These are phyloP conservation scores for Poecile atricapillus DNA, from an alignment of 2,113 vertebrate species.

Conservation along the genomic window DNA sequence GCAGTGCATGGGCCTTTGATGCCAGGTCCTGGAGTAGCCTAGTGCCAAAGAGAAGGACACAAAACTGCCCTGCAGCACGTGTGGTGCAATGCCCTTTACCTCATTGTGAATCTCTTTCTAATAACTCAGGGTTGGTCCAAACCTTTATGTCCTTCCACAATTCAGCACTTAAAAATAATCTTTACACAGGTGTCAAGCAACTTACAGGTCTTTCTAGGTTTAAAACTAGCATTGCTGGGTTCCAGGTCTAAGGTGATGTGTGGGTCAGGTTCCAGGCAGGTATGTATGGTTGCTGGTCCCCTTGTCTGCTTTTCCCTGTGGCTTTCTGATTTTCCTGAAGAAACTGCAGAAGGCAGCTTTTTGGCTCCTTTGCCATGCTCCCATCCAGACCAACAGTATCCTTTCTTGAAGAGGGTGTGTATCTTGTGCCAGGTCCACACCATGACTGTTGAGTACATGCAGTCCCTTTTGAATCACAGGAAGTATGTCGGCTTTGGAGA, in stretches of 20 bases:
- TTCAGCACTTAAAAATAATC: not conserved
- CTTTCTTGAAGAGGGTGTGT: conserved; percentile 21
- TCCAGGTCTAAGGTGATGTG: not conserved
- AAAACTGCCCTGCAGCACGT: not conserved
- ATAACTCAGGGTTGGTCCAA: not conserved
- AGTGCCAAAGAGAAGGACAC: not conserved
- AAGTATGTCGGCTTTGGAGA: conserved; percentile 70
- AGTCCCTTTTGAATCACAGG: conserved; percentile 68
- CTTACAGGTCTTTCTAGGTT: not conserved
- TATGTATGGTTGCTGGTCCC: not conserved
- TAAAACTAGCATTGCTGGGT: not conserved
- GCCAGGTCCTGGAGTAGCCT: not conserved
- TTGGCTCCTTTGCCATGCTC: not conserved
- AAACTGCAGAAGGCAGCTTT: not conserved
- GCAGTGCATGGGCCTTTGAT: not conserved
- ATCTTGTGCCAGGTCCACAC: not conserved
- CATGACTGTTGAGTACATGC: conserved; percentile 6
- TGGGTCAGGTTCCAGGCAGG: not conserved
- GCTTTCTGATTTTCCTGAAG: not conserved
- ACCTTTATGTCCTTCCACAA: not conserved
- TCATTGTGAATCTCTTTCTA: not conserved
- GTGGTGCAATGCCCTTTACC: not conserved
- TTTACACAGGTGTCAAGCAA: not conserved
- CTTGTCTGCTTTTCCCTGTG: not conserved
- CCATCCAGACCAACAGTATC: not conserved